Evolutionary conservation across 2,797 vertebrate species (phyloP).

Genomic region (Sternarchorhynchus goeldii): DNA sequence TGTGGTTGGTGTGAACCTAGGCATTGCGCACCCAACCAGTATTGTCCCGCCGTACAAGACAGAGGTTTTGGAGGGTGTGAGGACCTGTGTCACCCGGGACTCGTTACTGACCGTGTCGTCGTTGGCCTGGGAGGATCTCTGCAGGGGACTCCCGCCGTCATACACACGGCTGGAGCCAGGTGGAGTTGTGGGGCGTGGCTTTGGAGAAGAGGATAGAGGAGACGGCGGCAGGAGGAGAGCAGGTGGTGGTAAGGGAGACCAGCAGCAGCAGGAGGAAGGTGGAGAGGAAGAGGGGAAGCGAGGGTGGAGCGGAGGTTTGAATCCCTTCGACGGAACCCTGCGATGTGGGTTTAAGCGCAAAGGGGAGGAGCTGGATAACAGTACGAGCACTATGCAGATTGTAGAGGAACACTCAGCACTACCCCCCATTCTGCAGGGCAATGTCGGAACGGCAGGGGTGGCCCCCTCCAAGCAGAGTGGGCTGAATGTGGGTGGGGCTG

Average conservation of each 20-base stretch:
- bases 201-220: slow-evolving; percentile 52
- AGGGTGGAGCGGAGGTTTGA: slow-evolving; percentile 63
- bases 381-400: slow-evolving; percentile 89
- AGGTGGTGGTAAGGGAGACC: slow-evolving; percentile 30
- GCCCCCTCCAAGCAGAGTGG: slow-evolving; percentile 77
- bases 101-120: slow-evolving; percentile 77
- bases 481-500: slow-evolving; percentile 66
- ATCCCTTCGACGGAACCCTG: slow-evolving; percentile 75
- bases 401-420: slow-evolving; percentile 88
- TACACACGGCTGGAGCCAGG: slow-evolving; percentile 59
- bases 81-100: slow-evolving; percentile 73
- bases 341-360: slow-evolving; percentile 90
- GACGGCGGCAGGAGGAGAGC: slow-evolving; percentile 52
- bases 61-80: slow-evolving; percentile 73
- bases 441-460: slow-evolving; percentile 73
- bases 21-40: slow-evolving; percentile 83
- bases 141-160: slow-evolving; percentile 28
- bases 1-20: slow-evolving; percentile 90
- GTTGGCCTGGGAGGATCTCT: slow-evolving; percentile 67
- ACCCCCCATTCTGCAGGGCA: slow-evolving; percentile 91
- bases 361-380: slow-evolving; percentile 80
- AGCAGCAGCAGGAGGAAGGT: slow-evolving; percentile 25
- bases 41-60: slow-evolving; percentile 81
- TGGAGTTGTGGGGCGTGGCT: background rate
- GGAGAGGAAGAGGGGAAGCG: slow-evolving; percentile 39